Base-by-base conservation (phyloP, 2,888 invertebrate species). In the Corbicula japonica region DNA sequence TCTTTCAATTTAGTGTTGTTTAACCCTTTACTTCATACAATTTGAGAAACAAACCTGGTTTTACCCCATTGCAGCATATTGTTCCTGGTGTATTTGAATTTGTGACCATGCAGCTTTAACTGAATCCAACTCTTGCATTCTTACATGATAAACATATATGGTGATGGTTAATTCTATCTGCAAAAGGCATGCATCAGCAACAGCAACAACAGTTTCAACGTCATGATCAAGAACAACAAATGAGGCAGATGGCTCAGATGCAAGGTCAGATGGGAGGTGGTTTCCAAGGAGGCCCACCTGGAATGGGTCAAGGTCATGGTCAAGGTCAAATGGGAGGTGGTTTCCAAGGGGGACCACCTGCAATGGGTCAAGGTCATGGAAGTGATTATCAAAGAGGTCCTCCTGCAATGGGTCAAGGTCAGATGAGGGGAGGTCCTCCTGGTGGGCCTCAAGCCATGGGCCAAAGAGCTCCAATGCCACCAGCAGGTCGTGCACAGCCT, bases 201-300 rank as follows among this genome's bases (percentile, higher is more conserved):
- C 74, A 70, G 23, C 74, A 74, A 38, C 70, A 63, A 54, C 83
- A 74, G 44, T 63, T 44, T 56, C 62, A 26, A 28, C 66, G 68
- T 32, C 71, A 74, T 26, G 34, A 76, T 32, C 76, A 80, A 32
- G 68, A 66, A 38, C 65, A 70, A 52, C 52, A 70, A 41, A 58
- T 58, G 58, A 21, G 35, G 6, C 58, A 58, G 32, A 41, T 41
- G 41, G 26, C n/a, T 44, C 61, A 61, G 28, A 44, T 41, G 61
- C 61, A 3, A 30, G 61, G 61, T 61, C 12, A 15, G 18, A n/a
- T n/a, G n/a, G n/a, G n/a, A n/a, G n/a, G n/a, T n/a, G n/a, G n/a
- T 41, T 12, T 70, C 61, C 70, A 35, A 54, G 2, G 30, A 12
- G 72, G 72, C 23, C 63, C 46, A 44, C 18, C 34, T 4, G 34